phyloP scores from a whole-genome alignment of 2,888 invertebrate species.

The Dione vanillae region DNA sequence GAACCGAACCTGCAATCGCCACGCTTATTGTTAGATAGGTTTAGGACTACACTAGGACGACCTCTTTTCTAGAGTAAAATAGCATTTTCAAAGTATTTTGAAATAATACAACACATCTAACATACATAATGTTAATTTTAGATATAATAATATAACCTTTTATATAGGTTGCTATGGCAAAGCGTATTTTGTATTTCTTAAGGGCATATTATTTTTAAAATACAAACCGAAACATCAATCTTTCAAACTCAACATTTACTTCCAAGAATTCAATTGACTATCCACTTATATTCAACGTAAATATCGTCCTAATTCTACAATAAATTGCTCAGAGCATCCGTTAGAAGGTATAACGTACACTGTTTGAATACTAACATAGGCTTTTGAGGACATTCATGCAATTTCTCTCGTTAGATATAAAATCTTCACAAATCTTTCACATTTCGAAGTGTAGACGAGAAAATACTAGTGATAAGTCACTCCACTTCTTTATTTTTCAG shows the following conservation, averaged over 20 bases:
- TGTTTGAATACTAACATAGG: constrained; percentile 43
- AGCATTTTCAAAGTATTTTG: too few relatives aligned
- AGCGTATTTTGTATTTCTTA: too few relatives aligned
- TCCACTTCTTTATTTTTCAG: too few relatives aligned
- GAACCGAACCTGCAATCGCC: too few relatives aligned
- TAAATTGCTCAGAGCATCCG: constrained; percentile 22
- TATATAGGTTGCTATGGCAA: too few relatives aligned
- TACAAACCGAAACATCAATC: neutral
- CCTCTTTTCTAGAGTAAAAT: too few relatives aligned
- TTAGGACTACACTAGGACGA: too few relatives aligned
- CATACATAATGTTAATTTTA: too few relatives aligned
- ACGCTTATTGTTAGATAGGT: too few relatives aligned
- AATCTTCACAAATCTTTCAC: neutral
- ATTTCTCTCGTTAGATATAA: constrained; percentile 1
- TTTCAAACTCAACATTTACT: neutral
- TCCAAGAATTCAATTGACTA: neutral
- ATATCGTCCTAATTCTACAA: constrained; percentile 28
- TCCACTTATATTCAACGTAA: constrained; percentile 2
- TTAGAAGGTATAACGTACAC: constrained; percentile 38
- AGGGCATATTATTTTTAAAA: too few relatives aligned
- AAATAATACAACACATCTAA: too few relatives aligned
- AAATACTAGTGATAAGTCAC: neutral
- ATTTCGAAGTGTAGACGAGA: neutral
- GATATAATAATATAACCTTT: too few relatives aligned
- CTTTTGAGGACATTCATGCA: constrained; percentile 38